Conservation (phyloP, 2,113 vertebrate species). For the Toxostoma redivivum region DNA sequence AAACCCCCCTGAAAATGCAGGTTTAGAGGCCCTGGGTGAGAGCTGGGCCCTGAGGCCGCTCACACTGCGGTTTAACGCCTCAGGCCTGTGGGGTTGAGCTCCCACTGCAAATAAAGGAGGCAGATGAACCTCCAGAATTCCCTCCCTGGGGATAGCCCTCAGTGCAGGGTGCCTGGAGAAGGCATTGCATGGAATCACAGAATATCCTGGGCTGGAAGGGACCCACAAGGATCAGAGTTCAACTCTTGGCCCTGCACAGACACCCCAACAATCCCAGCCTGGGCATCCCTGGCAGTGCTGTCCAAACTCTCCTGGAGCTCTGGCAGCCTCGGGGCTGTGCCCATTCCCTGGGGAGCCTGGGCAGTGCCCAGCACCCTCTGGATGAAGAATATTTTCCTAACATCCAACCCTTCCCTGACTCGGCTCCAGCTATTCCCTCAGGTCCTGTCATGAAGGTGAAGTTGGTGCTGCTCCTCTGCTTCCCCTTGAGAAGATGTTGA, state of each 20-base stretch:
- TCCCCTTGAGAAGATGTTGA: not conserved
- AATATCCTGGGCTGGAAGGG: not conserved
- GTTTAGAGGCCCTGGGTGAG: not conserved
- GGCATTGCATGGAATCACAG: not conserved
- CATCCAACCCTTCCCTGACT: not conserved
- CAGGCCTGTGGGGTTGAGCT: rapidly evolving
- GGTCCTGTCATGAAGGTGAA: not conserved
- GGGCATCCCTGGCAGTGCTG: rapidly evolving
- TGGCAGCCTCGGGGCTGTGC: rapidly evolving
- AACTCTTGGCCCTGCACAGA: not conserved
- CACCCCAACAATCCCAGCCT: not conserved
- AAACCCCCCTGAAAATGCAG: not conserved
- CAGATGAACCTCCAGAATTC: not conserved
- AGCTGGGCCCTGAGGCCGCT: not conserved
- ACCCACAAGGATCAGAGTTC: not conserved
- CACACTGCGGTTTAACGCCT: rapidly evolving
- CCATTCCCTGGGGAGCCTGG: not conserved
- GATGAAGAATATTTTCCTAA: not conserved
- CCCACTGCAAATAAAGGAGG: rapidly evolving
- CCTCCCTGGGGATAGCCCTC: rapidly evolving
- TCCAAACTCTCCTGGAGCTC: not conserved
- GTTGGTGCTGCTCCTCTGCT: not conserved
- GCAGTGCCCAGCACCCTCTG: not conserved
- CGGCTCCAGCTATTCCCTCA: rapidly evolving
- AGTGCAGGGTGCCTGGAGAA: rapidly evolving